Evolutionary conservation across 30 jellyfish, hydroid and myxozoan genomes (phyloP).

Genomic region (Cassiopea xamachana): DNA sequence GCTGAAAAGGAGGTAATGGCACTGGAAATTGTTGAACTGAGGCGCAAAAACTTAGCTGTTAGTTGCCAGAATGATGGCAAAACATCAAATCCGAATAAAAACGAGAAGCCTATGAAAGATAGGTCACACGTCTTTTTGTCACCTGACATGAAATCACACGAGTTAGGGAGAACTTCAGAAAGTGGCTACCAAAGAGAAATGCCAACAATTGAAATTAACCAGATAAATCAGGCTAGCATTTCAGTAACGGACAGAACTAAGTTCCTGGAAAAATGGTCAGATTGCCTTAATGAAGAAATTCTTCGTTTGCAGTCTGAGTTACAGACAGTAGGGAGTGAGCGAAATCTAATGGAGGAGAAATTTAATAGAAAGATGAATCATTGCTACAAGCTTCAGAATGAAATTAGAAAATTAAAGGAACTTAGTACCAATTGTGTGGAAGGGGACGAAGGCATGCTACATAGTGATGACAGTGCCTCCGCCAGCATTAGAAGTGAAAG

Average conservation of each 20-base stretch:
- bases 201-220: slow-evolving; percentile 4
- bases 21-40: not conserved
- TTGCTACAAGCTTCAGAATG: not conserved
- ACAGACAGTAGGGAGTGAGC: not conserved
- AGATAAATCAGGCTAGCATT: slow-evolving; percentile 18
- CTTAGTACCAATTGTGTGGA: not conserved
- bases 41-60: not conserved
- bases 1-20: not conserved
- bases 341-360: slow-evolving; percentile 2
- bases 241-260: slow-evolving; percentile 8
- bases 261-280: slow-evolving; percentile 42
- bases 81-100: not conserved
- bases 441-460: not conserved
- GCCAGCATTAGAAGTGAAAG: not conserved
- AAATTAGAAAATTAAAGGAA: not conserved
- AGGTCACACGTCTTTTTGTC: not conserved
- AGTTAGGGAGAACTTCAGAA: slow-evolving; percentile 21
- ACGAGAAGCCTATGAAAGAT: not conserved
- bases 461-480: not conserved
- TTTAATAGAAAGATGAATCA: not conserved
- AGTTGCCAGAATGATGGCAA: not conserved
- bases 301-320: slow-evolving; percentile 20
- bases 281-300: slow-evolving; percentile 28
- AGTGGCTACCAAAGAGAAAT: not conserved
- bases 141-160: slow-evolving; percentile 9